Conservation (phyloP, 2,797 vertebrate species). For the Huso huso region DNA sequence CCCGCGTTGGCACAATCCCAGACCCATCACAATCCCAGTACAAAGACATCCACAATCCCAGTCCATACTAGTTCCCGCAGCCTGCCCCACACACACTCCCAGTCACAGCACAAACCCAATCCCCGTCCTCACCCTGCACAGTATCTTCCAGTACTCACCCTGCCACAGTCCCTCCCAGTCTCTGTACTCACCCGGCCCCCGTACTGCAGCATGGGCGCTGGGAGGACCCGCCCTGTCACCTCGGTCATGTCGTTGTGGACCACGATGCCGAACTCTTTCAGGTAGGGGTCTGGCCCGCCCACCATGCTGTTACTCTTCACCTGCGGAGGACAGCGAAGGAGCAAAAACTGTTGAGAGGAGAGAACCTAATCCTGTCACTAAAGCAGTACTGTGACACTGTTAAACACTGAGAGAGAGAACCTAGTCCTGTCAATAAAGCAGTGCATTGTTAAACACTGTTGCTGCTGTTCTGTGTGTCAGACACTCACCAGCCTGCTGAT, state of each 20-base stretch:
- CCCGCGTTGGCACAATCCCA: too few relatives aligned
- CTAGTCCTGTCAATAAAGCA: neutral
- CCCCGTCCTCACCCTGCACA: conserved; percentile 11
- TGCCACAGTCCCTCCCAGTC: conserved; percentile 72
- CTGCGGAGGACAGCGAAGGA: conserved; percentile 43
- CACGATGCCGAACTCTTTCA: conserved; percentile 96
- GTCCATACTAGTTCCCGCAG: too few relatives aligned
- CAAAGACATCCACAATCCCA: too few relatives aligned
- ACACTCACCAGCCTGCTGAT: conserved; percentile 89
- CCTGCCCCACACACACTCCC: conserved; percentile 33
- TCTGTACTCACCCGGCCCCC: conserved; percentile 91
- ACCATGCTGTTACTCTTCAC: conserved; percentile 99
- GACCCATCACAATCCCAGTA: too few relatives aligned
- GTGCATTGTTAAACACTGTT: neutral
- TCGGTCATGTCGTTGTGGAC: conserved; percentile 98
- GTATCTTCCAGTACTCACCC: conserved; percentile 68
- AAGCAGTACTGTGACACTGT: too few relatives aligned
- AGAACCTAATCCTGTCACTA: too few relatives aligned
- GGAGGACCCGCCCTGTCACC: conserved; percentile 90
- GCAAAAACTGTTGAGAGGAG: too few relatives aligned
- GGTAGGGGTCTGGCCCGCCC: conserved; percentile 91
- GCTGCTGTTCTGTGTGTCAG: conserved; percentile 4
- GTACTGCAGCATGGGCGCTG: conserved; percentile 96
- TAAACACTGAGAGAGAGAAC: too few relatives aligned
- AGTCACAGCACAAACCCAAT: conserved; percentile 10